Base-by-base conservation (phyloP, 2,888 invertebrate genomes). In the Rhagium mordax region DNA sequence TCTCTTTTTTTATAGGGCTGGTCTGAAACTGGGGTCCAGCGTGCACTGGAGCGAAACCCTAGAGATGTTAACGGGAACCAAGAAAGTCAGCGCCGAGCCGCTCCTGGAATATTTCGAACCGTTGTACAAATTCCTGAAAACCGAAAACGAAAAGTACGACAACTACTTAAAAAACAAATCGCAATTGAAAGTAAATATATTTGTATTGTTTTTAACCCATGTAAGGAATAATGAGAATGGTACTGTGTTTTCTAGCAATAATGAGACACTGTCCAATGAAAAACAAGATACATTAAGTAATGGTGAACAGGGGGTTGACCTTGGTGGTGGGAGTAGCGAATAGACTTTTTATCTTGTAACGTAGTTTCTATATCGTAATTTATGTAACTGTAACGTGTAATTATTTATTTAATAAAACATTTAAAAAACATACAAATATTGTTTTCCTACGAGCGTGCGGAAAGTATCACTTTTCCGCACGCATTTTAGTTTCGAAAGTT, bases 71-170 rank as follows among this genome's bases (percentile, higher is more conserved):
- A 92, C 92, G 0, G 92, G 91, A 13, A 85, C 88, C 75, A 85
- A 89, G 85, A 83, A 89, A 77, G 88, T 92, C 87, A 89, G 90
- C 73, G 90, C 90, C 6, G 81, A 85, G 13, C 89, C 91, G 3
- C 82, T 92, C 1, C 74, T 91, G 57, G 90, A 91, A 77, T 92
- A 91, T 80, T 92, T 92, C 82, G 84, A 88, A 55, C 92, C 92
- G 0, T 83, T 92, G 10, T 84, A 87, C 57, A 86, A 89, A 51
- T 92, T 89, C 88, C 85, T 92, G 3, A 81, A 84, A 60, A 80
- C 85, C 55, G 88, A 90, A 79, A 92, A 91, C 48, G 70, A 68
- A 48, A 62, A 71, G 21, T 16, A 8, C 13, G 69, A 51, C n/a
- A 47, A 41, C 5, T 64, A 10, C 16, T 16, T 29, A 29, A 48